Base-by-base conservation (phyloP, 2,113 vertebrate genomes). In the Ctenodactylus gundi region DNA sequence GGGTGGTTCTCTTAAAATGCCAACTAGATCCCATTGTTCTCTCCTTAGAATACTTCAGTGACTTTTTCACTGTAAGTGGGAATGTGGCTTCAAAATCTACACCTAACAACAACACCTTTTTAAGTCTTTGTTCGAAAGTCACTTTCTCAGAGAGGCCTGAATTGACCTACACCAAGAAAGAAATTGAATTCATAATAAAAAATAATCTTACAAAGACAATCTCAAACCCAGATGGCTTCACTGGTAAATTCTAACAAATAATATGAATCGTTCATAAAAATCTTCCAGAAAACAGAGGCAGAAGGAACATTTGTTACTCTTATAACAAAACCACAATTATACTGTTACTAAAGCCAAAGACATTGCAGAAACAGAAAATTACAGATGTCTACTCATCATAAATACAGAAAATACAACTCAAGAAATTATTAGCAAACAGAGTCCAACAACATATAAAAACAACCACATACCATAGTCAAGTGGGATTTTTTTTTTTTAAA, bases 141-240 rank as follows among this genome's bases (percentile, higher is more conserved):
- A 70, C 51, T 31, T 70, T 86, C 34, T 70, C 11, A 78, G 49
- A 57, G 23, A 92, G 62, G 36, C 46, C n/a, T 29, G 49, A 94
- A 41, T 67, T 53, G 51, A 80, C 39, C 31, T 31, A 44, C 34
- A 53, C 62, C 44, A 91, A 58, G 55, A 72, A 72, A 92, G 62
- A 90, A 72, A 94, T 11, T 90, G 62, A 94, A 78, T 78, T 68
- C n/a, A 58, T 65, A 90, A 64, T 29, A 23, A 36, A 94, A 83
- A 84, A 65, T 27, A 60, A 90, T 75, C 18, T 58, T 27, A 64
- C 46, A 78, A 85, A 83, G 76, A 39, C 49, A 95, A 73, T 3
- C 3, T 27, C 12, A 77, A 82, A 23, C 17, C 46, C 21, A 85
- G 92, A 92, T 65, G 39, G 34, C 49, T 81, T 91, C 34, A 65